Evolutionary conservation across 1,140 invertebrate genomes (phyloP), one percentile per base, ranked within the genome.

Genomic region (Gyrodactylus salaris): DNA sequence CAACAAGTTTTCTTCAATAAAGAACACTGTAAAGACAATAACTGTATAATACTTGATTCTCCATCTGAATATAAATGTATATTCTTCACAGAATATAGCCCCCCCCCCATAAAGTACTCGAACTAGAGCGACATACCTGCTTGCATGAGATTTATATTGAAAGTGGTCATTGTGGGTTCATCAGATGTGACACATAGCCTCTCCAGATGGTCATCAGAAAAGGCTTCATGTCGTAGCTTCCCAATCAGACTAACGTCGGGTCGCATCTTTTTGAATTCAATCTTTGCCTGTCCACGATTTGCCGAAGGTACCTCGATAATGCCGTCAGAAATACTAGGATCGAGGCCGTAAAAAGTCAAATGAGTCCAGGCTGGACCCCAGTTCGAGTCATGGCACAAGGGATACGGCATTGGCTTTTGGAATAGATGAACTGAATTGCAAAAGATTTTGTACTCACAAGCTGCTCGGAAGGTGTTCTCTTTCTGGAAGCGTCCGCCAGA

Each of bases 361-460:
- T 25, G 26, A 20, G 21, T 24, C 26, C 72, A 68, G 16, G 79
- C 79, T 0, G 79, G 79, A 23, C 80, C 80, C 80, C 80, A 81
- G 77, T 79, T 80, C 68, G 78, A 78, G 76, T 81, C 79, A 0
- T 79, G 80, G 69, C 79, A 79, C 70, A 78, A 76, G 0, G 79
- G 80, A 20, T 80, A 77, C 0, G 79, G 79, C 7, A 54, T 54
- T 16, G 34, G 34, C n/a, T 54, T 54, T 54, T 54, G 34, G n/a
- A 54, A 54, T 54, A 54, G n/a, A 16, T n/a, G 7, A 54, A 54
- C 34, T 54, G 34, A 54, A 7, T 54, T 7, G 7, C 72, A 75
- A 68, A 78, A 74, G n/a, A 81, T 78, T 76, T 80, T 80, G 75
- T 80, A 81, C 75, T 80, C 79, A 73, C 78, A 79, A 1, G 79